These are phyloP conservation scores for Cyprinella venusta DNA, from an alignment of 2,797 vertebrate genomes.

Conservation along the genomic window DNA sequence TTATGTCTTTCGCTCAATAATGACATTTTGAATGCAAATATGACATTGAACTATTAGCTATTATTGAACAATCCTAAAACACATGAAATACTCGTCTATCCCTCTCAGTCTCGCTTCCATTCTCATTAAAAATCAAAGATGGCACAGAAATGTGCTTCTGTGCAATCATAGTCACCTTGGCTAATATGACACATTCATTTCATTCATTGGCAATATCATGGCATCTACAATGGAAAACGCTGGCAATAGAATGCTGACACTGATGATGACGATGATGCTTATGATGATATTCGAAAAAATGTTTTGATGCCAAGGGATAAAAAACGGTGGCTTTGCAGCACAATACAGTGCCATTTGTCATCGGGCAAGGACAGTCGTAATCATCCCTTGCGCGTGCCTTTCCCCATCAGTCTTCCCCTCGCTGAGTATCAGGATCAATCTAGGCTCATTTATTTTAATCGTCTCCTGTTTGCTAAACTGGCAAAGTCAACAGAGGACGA, in stretches of 20 bases:
- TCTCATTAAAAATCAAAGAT: too few species aligned
- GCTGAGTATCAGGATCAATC: conserved; percentile 82
- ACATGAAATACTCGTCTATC: too few species aligned
- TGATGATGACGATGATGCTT: conserved; percentile 61
- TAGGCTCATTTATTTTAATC: conserved; percentile 86
- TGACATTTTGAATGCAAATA: too few species aligned
- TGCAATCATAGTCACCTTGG: conserved; percentile 23
- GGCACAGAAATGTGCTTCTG: background rate
- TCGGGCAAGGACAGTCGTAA: conserved; percentile 81
- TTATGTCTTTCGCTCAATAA: too few species aligned
- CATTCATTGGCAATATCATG: conserved; percentile 32
- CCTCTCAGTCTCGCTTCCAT: too few species aligned
- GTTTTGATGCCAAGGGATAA: conserved; percentile 80
- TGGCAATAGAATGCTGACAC: conserved; percentile 52
- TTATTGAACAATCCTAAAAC: too few species aligned
- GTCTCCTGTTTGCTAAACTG: conserved; percentile 78
- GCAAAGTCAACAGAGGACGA: conserved; percentile 79
- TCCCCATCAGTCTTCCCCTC: conserved; percentile 80
- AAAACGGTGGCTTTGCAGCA: conserved; percentile 76
- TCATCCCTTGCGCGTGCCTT: conserved; percentile 77
- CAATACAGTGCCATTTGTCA: conserved; percentile 82
- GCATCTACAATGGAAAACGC: conserved; percentile 54
- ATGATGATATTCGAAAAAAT: conserved; percentile 71
- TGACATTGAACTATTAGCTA: too few species aligned
- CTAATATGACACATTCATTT: conserved; percentile 25